These are phyloP conservation scores for Lycaon pictus DNA, from an alignment of 2,113 vertebrate species.

Conservation along the genomic window DNA sequence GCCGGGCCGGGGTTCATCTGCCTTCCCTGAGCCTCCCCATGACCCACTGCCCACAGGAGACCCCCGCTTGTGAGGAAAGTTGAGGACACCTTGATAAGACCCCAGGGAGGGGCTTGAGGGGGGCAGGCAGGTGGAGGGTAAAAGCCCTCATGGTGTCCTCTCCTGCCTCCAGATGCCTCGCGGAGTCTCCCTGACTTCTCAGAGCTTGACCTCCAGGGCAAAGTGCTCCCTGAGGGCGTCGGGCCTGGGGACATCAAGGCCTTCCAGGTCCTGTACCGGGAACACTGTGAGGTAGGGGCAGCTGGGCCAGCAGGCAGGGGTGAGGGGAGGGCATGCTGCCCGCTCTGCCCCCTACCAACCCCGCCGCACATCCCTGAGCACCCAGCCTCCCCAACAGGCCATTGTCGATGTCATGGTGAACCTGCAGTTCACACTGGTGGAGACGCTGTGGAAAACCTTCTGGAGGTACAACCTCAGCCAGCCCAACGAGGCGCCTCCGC, in stretches of 20 bases:
- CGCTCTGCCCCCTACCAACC: rapidly evolving
- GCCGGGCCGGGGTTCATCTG: not conserved
- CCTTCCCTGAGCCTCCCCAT: not conserved
- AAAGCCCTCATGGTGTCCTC: not conserved
- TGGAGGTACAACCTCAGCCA: conserved; percentile 95
- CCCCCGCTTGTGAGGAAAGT: not conserved
- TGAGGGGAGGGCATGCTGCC: not conserved
- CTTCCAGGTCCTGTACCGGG: conserved; percentile 94
- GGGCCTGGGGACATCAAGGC: conserved; percentile 90
- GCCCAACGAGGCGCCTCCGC: conserved; percentile 86
- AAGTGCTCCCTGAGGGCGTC: conserved; percentile 90
- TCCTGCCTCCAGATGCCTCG: conserved; percentile 88
- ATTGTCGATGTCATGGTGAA: conserved; percentile 96
- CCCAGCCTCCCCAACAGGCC: conserved; percentile 84
- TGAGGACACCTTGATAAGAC: not conserved
- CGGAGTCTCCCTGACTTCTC: conserved; percentile 91
- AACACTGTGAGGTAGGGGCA: conserved; percentile 93
- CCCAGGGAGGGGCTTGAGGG: not conserved
- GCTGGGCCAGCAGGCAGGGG: not conserved
- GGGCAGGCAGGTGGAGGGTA: no score
- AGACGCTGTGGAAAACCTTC: conserved; percentile 96
- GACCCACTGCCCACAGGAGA: not conserved
- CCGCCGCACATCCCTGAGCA: not conserved
- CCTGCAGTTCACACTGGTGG: conserved; percentile 95
- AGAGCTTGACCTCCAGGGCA: conserved; percentile 91